A percentile compares a stretch with the other conserved stretches of the same genome.
Evolutionary conservation across 2,797 vertebrate species (phyloP).

Genomic region (Tragopan temminckii): DNA sequence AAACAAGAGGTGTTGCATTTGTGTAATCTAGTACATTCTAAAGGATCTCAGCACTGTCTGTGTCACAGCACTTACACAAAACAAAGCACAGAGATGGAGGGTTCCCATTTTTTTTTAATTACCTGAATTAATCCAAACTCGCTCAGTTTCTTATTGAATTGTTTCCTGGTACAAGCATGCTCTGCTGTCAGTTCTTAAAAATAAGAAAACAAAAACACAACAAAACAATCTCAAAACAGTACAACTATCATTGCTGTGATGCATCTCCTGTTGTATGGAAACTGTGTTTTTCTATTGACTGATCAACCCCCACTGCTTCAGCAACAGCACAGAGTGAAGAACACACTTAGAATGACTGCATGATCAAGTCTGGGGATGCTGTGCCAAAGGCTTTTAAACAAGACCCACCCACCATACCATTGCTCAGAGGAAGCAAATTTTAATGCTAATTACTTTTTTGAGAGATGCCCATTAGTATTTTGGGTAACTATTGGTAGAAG

Average conservation of each 20-base stretch:
- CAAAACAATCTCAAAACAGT: neutral
- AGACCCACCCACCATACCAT: neutral
- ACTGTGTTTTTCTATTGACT: rapidly evolving
- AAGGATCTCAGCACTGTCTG: neutral
- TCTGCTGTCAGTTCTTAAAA: constrained; percentile 88
- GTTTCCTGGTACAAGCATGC: constrained; percentile 92
- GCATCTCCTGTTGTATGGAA: neutral
- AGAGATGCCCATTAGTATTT: neutral
- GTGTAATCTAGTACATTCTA: neutral
- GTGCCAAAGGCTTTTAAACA: neutral
- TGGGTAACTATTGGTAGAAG: neutral
- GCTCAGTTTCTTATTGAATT: constrained; percentile 90
- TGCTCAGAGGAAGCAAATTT: neutral
- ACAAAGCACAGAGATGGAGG: neutral
- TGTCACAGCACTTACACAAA: neutral
- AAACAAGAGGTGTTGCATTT: no score
- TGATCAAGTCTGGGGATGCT: neutral
- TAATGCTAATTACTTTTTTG: neutral
- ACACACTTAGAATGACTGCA: rapidly evolving
- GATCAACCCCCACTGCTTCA: neutral
- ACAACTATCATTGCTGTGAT: neutral
- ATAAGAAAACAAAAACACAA: neutral
- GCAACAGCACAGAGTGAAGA: neutral
- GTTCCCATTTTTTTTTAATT: neutral
- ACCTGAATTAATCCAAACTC: constrained; percentile 98